A percentile compares a stretch with the other conserved stretches of the same genome.
Conservation (phyloP, 35 echinoderm and acorn worm species). For the Ophioderma brevispina region DNA sequence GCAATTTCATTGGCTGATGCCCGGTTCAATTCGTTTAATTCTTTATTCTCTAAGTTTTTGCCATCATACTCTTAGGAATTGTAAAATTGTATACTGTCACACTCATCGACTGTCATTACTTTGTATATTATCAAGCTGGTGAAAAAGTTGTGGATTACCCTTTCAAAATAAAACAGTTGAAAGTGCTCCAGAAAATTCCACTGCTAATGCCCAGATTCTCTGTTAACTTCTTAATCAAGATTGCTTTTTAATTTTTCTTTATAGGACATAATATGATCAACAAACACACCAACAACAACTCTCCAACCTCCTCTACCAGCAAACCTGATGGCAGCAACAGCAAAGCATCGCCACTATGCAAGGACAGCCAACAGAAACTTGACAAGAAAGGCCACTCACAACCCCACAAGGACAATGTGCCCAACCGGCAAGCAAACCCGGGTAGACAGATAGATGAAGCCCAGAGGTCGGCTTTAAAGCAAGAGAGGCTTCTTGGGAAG, state of each 20-base stretch:
- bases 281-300: not conserved
- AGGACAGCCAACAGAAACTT: not conserved
- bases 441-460: not conserved
- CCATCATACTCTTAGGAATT: no score
- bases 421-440: not conserved
- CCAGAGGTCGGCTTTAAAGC: not conserved
- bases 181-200: no score
- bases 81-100: no score
- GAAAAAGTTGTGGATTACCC: no score
- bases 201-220: no score
- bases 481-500: conserved; percentile 51
- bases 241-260: not conserved
- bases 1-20: no score
- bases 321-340: not conserved
- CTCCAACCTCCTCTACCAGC: not conserved
- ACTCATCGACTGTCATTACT: no score
- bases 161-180: no score
- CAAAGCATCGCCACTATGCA: not conserved
- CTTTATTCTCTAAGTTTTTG: no score
- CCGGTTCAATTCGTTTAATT: no score
- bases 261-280: not conserved
- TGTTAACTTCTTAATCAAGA: no score
- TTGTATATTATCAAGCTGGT: no score
- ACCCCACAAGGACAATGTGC: not conserved
- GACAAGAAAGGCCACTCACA: not conserved